Conservation (phyloP, 2,888 invertebrate genomes). For the Monoplex corrugatus region DNA sequence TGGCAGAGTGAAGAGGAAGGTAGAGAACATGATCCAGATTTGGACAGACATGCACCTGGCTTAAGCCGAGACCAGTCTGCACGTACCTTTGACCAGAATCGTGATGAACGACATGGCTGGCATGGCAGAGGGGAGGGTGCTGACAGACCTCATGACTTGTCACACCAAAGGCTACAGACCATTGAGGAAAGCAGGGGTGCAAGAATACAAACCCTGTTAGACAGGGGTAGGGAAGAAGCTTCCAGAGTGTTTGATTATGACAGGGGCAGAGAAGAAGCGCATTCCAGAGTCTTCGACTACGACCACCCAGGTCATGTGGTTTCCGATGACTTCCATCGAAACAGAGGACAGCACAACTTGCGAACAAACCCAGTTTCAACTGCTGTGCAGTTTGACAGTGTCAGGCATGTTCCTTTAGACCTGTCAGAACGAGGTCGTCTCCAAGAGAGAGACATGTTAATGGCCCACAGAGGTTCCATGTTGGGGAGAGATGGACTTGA, state of each 20-base stretch:
- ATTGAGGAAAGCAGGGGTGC: background rate
- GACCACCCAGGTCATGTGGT: background rate
- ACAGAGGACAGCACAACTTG: background rate
- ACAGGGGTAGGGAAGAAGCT: background rate
- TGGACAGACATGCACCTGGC: background rate
- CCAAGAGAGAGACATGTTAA: slow-evolving; percentile 7
- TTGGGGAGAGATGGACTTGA: background rate
- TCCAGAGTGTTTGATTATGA: background rate
- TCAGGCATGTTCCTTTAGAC: background rate
- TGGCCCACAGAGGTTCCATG: background rate
- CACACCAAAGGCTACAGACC: background rate
- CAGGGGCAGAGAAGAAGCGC: background rate
- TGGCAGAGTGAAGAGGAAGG: slow-evolving; percentile 9
- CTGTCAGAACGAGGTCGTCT: background rate
- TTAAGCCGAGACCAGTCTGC: background rate
- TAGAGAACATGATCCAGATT: background rate
- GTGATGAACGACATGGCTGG: background rate
- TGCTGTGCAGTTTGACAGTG: slow-evolving; percentile 4
- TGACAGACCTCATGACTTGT: background rate
- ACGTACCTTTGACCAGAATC: background rate
- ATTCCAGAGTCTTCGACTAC: background rate
- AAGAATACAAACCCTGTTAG: background rate
- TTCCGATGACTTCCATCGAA: background rate
- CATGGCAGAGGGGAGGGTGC: background rate
- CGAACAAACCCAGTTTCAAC: background rate